A percentile compares a stretch with the other conserved stretches of the same genome.
phyloP scores from a whole-genome alignment of 1,140 invertebrate genomes.

The Drosophila subobscura region DNA sequence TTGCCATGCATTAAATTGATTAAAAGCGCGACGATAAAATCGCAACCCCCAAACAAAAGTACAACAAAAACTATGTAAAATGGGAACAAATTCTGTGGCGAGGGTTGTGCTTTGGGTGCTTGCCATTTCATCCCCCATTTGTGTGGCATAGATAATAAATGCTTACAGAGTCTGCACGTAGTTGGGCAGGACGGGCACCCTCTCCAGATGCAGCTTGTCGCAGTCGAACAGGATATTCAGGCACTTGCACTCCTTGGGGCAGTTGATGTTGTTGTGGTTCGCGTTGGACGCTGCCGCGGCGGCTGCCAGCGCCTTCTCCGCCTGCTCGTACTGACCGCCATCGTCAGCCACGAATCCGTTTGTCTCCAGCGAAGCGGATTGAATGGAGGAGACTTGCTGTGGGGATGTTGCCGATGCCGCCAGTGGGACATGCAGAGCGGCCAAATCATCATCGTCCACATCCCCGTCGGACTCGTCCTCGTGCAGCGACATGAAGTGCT shows the following conservation, averaged over 20 bases:
- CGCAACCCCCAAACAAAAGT: slow-evolving; percentile 57
- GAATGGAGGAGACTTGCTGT: slow-evolving; percentile 28
- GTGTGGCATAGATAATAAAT: background rate
- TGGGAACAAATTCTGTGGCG: slow-evolving; percentile 39
- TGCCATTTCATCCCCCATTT: slow-evolving; percentile 25
- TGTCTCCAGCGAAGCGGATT: slow-evolving; percentile 70
- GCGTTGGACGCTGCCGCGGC: slow-evolving; percentile 46
- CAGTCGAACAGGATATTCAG: slow-evolving; percentile 86
- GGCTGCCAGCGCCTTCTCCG: slow-evolving; percentile 61
- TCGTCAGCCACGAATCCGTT: slow-evolving; percentile 77
- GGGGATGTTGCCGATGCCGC: slow-evolving; percentile 33
- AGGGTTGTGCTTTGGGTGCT: slow-evolving; percentile 39
- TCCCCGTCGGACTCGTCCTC: slow-evolving; percentile 59
- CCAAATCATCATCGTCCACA: slow-evolving; percentile 47
- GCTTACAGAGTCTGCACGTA: slow-evolving; percentile 87
- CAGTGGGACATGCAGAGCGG: slow-evolving; percentile 43
- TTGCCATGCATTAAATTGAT: slow-evolving; percentile 74
- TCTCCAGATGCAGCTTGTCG: slow-evolving; percentile 85
- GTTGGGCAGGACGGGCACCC: slow-evolving; percentile 86
- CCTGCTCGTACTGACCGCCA: slow-evolving; percentile 75
- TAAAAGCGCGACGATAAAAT: slow-evolving; percentile 67
- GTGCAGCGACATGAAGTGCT: slow-evolving; percentile 44
- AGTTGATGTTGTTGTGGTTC: slow-evolving; percentile 71
- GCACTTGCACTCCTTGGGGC: slow-evolving; percentile 86
- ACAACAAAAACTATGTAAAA: slow-evolving; percentile 20